Base-by-base conservation (phyloP, 2,888 invertebrate genomes). In the Eilema sororculum region DNA sequence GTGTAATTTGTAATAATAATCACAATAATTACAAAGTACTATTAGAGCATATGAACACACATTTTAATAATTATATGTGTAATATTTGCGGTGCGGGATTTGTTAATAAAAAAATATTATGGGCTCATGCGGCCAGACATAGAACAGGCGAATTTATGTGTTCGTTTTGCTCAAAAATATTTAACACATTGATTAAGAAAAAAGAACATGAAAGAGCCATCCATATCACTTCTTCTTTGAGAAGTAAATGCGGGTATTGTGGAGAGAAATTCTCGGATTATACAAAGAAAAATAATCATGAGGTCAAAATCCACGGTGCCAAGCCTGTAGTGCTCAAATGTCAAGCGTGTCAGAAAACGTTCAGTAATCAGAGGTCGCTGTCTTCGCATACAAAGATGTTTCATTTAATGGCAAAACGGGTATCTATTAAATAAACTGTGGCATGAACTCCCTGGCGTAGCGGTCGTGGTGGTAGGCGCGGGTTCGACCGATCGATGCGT, bases 21-120 rank as follows among this genome's bases (percentile, higher is more conserved):
- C 88, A 84, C 33, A 86, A 85, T 8, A 89, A 88, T 66, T 91
- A 90, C 67, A 89, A 90, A 81, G 81, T 89, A 0, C 72, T 91
- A 9, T 65, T 88, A 2, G 87, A 88, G 60, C 91, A 91, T 46
- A 93, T 93, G 93, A 90, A 90, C 57, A 77, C 79, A 0, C 93
- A 93, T 70, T 93, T 81, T 33, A 84, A 86, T 41, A 93, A 96
- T 85, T 93, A 93, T 74, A 90, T 93, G 13, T 96, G 96, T 74
- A 93, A 95, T 30, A 86, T 93, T 0, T 96, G 96, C 73, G 90
- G 91, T 2, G 91, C 93, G n/a, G 95, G 95, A 0, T 90, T 88
- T 70, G 92, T 95, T 0, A 93, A 92, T 65, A 92, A 84, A 60
- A 83, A 74, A 52, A 79, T 69, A 0, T 63, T 82, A 12, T 61